Evolutionary conservation across 2,888 invertebrate genomes (phyloP).

Genomic region (Onthophagus sagittarius): DNA sequence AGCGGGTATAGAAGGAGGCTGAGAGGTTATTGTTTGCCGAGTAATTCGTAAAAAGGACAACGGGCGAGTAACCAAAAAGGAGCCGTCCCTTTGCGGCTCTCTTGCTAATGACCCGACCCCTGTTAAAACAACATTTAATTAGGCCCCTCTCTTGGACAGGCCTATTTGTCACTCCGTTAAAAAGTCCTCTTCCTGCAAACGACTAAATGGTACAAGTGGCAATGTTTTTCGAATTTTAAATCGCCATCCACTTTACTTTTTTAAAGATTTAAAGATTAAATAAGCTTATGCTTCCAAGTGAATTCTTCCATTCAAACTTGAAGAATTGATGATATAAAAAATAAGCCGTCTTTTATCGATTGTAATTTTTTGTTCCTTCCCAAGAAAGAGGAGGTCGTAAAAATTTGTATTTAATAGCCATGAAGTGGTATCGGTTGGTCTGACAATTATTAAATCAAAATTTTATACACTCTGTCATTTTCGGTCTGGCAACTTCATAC

Average conservation of each 20-base stretch:
- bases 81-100: slow-evolving; percentile 43
- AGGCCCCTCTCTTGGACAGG: slow-evolving; percentile 39
- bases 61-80: slow-evolving; percentile 26
- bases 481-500: background rate
- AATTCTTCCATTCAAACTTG: background rate
- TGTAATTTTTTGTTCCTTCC: background rate
- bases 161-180: slow-evolving; percentile 31
- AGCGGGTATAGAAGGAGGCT: slow-evolving; percentile 10
- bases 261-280: too few relatives aligned
- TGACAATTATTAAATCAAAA: slow-evolving; percentile 11
- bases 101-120: slow-evolving; percentile 44
- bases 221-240: background rate
- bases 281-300: background rate
- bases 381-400: background rate
- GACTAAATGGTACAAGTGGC: background rate
- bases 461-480: slow-evolving; percentile 7
- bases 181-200: slow-evolving; percentile 1
- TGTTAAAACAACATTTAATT: slow-evolving; percentile 49
- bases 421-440: background rate
- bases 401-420: slow-evolving; percentile 11
- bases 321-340: background rate
- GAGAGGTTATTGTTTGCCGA: slow-evolving; percentile 25
- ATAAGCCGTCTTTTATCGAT: background rate
- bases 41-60: slow-evolving; percentile 26
- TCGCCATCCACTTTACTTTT: background rate